phyloP scores from a whole-genome alignment of 2,888 invertebrate species.

The Chironomus riparius region DNA sequence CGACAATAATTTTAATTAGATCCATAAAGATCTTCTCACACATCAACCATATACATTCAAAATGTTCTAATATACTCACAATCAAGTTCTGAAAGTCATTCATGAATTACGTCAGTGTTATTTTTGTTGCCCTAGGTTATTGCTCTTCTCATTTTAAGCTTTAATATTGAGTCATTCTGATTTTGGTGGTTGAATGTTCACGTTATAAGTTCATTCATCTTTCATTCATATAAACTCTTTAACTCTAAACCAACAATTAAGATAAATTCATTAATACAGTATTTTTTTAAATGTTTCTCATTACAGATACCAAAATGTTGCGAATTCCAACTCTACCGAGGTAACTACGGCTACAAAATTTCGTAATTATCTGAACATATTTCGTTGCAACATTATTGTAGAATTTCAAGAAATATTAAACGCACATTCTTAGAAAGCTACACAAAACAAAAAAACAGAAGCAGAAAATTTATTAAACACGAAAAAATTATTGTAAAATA shows the following conservation, averaged over 20 bases:
- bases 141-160: not conserved
- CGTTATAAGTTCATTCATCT: not conserved
- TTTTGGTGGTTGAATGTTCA: not conserved
- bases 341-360: conserved; percentile 7
- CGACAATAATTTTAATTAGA: no score
- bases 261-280: not conserved
- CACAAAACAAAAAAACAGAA: not conserved
- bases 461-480: no score
- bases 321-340: conserved; percentile 13
- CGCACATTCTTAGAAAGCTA: conserved; percentile 9
- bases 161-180: no score
- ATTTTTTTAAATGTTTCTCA: not conserved
- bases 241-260: not conserved
- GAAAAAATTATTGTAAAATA: not conserved
- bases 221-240: not conserved
- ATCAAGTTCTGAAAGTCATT: no score
- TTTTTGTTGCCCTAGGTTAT: not conserved
- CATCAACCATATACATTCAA: no score
- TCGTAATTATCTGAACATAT: not conserved
- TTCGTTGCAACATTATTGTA: not conserved
- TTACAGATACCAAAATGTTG: conserved; percentile 16
- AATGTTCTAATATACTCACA: no score
- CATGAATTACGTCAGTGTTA: no score
- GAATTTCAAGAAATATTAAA: conserved; percentile 11
- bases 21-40: no score